These are phyloP conservation scores for Okamejei kenojei DNA, from an alignment of 2,797 vertebrate genomes.

Conservation along the genomic window DNA sequence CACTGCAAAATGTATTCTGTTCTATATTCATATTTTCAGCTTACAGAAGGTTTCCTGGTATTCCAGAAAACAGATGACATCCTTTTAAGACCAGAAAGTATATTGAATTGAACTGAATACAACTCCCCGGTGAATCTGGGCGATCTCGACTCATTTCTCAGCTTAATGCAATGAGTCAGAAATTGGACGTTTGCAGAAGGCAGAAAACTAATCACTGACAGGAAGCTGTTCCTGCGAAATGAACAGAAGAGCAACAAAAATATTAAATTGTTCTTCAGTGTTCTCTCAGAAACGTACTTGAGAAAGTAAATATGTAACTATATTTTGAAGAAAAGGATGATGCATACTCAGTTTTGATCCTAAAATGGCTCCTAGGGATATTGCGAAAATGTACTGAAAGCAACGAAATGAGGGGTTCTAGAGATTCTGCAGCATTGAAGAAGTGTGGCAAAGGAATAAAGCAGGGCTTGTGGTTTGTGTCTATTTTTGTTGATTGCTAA, in stretches of 20 bases:
- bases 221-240: background rate
- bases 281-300: background rate
- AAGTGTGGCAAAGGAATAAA: no score
- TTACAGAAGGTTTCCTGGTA: background rate
- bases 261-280: background rate
- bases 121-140: background rate
- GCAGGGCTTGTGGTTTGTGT: no score
- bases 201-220: conserved; percentile 21
- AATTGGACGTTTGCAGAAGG: conserved; percentile 1
- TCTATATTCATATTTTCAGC: background rate
- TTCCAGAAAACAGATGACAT: background rate
- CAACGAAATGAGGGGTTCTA: background rate
- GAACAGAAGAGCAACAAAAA: background rate
- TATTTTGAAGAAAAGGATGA: background rate
- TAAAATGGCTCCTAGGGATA: no score
- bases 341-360: background rate
- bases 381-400: background rate
- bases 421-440: no score
- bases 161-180: conserved; percentile 30
- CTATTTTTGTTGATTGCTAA: no score
- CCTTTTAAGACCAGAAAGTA: background rate
- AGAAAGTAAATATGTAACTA: background rate
- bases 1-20: background rate
- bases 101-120: background rate
- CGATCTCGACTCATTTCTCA: conserved; percentile 10